Percentiles rank a stretch among this genome's conserved stretches.
Evolutionary conservation across 2,113 vertebrate species (phyloP).

Genomic region (Suncus etruscus): DNA sequence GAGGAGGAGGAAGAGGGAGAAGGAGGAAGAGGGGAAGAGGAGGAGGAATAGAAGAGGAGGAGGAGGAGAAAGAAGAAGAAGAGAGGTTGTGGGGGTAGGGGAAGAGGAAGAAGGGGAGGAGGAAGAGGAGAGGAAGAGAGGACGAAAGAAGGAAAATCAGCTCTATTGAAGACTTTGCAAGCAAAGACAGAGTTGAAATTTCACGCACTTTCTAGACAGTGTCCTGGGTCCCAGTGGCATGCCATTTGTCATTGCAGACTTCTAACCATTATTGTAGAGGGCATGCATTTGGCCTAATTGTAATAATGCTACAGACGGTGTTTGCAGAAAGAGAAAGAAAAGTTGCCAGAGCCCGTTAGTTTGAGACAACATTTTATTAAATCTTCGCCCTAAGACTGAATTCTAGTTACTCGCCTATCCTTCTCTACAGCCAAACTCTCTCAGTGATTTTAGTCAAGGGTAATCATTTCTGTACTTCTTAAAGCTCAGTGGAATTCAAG

Average conservation of each 20-base stretch:
- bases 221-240: not conserved
- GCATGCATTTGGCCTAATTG: slow-evolving; percentile 67
- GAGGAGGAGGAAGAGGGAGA: not conserved
- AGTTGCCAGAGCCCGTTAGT: slow-evolving; percentile 79
- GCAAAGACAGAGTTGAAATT: slow-evolving; percentile 53
- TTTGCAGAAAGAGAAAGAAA: slow-evolving; percentile 65
- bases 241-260: slow-evolving; percentile 62
- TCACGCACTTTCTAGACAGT: slow-evolving; percentile 46
- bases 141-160: slow-evolving; percentile 27
- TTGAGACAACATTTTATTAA: slow-evolving; percentile 79
- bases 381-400: slow-evolving; percentile 69
- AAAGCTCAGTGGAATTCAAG: slow-evolving; percentile 64
- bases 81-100: too few species aligned
- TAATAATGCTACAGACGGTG: slow-evolving; percentile 67
- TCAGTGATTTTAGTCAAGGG: slow-evolving; percentile 68
- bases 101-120: not conserved
- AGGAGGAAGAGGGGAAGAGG: too few species aligned
- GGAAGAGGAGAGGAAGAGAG: too few species aligned
- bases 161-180: not conserved
- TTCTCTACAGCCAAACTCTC: slow-evolving; percentile 60
- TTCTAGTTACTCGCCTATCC: slow-evolving; percentile 29
- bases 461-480: slow-evolving; percentile 71
- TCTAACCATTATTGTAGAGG: slow-evolving; percentile 26
- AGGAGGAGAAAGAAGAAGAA: too few species aligned
- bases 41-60: not conserved